These are phyloP conservation scores for Laticauda laticaudata DNA, from an alignment of 2,113 vertebrate species.

Conservation along the genomic window DNA sequence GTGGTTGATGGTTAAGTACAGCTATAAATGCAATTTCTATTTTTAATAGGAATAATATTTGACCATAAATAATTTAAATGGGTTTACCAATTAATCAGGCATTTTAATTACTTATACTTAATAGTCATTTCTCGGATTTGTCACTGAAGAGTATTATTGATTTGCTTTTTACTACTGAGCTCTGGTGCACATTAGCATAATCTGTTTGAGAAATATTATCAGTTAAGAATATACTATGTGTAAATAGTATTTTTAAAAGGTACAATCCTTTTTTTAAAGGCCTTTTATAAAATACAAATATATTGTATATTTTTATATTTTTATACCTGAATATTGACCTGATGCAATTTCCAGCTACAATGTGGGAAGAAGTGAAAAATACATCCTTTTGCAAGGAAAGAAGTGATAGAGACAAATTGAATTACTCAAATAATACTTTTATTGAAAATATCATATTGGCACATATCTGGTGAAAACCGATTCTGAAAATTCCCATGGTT, in stretches of 20 bases:
- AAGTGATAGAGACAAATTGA: background rate
- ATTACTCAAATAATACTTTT: too few species aligned
- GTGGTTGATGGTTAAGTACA: conserved; percentile 5
- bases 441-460: too few species aligned
- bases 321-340: background rate
- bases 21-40: conserved; percentile 3
- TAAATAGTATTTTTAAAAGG: background rate
- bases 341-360: background rate
- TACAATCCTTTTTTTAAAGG: background rate
- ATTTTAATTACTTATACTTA: background rate
- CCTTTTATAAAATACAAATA: background rate
- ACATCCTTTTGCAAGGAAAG: background rate
- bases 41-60: conserved; percentile 24
- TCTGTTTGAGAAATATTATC: conserved; percentile 19
- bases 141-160: conserved; percentile 2
- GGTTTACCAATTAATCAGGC: conserved; percentile 39
- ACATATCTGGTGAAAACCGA: too few species aligned
- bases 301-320: background rate
- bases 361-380: background rate
- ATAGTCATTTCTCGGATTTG: conserved; percentile 16
- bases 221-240: background rate
- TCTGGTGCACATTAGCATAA: conserved; percentile 18
- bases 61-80: conserved; percentile 8
- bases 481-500: too few species aligned
- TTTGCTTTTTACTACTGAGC: background rate